Evolutionary conservation across 30 jellyfish, hydroid and myxozoan genomes (phyloP).

Genomic region (Turritopsis dohrnii): DNA sequence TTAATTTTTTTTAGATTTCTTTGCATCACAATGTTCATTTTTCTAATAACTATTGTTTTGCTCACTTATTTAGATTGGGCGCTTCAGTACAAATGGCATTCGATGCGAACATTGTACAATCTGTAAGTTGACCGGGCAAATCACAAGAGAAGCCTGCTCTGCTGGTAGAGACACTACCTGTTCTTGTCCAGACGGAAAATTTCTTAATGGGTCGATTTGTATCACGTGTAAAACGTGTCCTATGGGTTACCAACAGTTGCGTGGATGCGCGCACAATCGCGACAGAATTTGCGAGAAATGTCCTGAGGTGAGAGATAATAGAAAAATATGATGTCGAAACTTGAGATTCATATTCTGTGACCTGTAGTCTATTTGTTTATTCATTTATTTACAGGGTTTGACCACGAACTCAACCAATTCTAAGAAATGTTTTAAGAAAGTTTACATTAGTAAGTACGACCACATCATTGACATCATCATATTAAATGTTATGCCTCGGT

Average conservation of each 20-base stretch:
- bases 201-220: not conserved
- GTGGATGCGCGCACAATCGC: not conserved
- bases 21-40: too few species aligned
- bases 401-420: not conserved
- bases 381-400: not conserved
- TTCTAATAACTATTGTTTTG: not conserved
- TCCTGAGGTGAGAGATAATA: not conserved
- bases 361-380: not conserved
- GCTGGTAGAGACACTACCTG: not conserved
- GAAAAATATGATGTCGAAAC: not conserved
- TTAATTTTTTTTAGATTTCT: too few species aligned
- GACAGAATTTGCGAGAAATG: conserved; percentile 3
- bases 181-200: not conserved
- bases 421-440: not conserved
- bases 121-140: conserved; percentile 2
- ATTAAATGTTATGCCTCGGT: not conserved
- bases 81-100: not conserved
- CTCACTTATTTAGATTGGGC: not conserved
- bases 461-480: not conserved
- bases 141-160: not conserved
- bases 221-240: conserved; percentile 1
- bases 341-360: too few species aligned
- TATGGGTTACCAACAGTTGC: not conserved
- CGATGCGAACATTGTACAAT: not conserved
- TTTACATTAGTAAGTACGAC: not conserved